These are phyloP conservation scores for Cheilosia soror DNA, from an alignment of 2,888 invertebrate species.

Conservation along the genomic window DNA sequence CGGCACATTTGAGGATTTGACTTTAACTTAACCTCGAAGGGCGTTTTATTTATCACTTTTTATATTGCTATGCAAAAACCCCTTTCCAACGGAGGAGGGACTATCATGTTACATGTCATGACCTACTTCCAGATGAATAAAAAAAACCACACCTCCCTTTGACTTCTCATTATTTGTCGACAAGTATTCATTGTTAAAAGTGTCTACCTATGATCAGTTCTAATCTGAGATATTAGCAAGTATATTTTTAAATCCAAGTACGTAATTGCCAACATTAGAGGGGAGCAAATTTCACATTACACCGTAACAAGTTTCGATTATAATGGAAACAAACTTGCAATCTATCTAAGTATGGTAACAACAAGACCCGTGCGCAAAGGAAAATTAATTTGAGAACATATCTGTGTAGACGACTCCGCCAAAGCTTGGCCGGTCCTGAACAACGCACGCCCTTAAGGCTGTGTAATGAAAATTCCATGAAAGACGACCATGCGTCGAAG, in stretches of 20 bases:
- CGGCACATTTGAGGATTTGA: no score
- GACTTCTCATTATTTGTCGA: neutral
- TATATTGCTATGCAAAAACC: no score
- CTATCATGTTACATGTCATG: no score
- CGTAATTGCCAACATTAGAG: conserved; percentile 45
- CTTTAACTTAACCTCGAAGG: no score
- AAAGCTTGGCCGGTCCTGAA: conserved; percentile 53
- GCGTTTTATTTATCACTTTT: no score
- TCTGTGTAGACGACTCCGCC: conserved; percentile 50
- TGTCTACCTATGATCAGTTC: neutral
- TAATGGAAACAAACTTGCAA: conserved; percentile 20
- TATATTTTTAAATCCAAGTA: conserved; percentile 16
- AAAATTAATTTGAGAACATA: conserved; percentile 67
- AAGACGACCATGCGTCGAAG: conserved; percentile 38
- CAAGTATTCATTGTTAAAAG: neutral
- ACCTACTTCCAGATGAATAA: no score
- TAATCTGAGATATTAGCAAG: conserved; percentile 2
- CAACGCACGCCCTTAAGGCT: conserved; percentile 57
- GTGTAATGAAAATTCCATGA: conserved; percentile 48
- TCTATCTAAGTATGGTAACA: conserved; percentile 57
- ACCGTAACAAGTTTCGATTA: conserved; percentile 65
- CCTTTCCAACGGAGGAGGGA: no score
- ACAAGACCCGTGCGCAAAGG: conserved; percentile 41
- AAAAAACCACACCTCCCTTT: no score
- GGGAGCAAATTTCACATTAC: conserved; percentile 50